These are phyloP conservation scores for Drosophila leontia DNA, from an alignment of 1,140 invertebrate species.

Conservation along the genomic window DNA sequence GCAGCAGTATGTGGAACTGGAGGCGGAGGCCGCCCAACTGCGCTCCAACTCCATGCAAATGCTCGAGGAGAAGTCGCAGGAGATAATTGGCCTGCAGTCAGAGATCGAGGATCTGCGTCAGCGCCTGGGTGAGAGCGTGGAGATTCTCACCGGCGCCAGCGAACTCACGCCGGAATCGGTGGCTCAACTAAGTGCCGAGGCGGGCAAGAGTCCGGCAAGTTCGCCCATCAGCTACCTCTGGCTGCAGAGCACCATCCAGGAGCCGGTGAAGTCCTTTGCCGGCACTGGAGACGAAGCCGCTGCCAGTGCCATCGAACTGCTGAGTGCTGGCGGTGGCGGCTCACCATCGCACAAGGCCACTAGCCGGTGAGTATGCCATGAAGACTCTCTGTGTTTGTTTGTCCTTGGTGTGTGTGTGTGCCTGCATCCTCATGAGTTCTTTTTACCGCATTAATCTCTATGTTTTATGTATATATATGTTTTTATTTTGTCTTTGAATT, in stretches of 20 bases:
- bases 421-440: constrained; percentile 12
- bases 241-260: constrained; percentile 85
- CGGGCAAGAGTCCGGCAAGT: constrained; percentile 74
- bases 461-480: constrained; percentile 7
- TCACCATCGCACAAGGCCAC: constrained; percentile 63
- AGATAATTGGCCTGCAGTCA: constrained; percentile 86
- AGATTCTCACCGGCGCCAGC: constrained; percentile 77
- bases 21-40: constrained; percentile 89
- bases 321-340: constrained; percentile 34
- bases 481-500: background rate
- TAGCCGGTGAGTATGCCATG: constrained; percentile 70
- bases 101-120: constrained; percentile 85
- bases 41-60: constrained; percentile 70
- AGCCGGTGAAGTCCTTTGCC: constrained; percentile 69
- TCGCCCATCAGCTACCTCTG: constrained; percentile 85
- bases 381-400: constrained; percentile 16
- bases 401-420: constrained; percentile 10
- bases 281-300: constrained; percentile 35
- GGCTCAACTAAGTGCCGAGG: constrained; percentile 55
- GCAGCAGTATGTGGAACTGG: constrained; percentile 90
- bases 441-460: background rate
- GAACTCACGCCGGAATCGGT: constrained; percentile 64
- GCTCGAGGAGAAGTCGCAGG: constrained; percentile 85
- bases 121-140: constrained; percentile 77
- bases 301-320: constrained; percentile 41